Conservation (phyloP, 2,888 invertebrate genomes). For the Cephonodes hylas region DNA sequence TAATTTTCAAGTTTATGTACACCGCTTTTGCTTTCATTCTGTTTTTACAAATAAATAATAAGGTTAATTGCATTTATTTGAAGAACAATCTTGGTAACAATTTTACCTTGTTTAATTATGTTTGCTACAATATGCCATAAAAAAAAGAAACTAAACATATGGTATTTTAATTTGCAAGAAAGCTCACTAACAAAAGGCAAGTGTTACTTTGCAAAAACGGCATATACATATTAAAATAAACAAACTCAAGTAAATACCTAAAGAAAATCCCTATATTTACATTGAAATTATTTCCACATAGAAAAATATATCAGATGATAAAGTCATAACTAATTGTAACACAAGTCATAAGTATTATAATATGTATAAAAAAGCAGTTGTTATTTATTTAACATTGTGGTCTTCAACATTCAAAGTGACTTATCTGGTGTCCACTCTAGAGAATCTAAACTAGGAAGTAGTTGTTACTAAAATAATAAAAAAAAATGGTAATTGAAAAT, state of each 20-base stretch:
- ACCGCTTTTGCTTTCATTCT: not conserved
- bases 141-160: not conserved
- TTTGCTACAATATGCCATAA: not conserved
- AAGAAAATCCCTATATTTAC: not conserved
- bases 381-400: slow-evolving; percentile 46
- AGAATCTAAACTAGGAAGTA: too few species aligned
- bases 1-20: not conserved
- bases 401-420: slow-evolving; percentile 19
- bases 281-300: slow-evolving; percentile 31
- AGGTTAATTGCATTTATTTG: not conserved
- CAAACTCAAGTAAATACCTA: not conserved
- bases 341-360: slow-evolving; percentile 42
- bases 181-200: not conserved
- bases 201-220: not conserved
- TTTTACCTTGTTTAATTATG: not conserved
- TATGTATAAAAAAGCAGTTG: slow-evolving; percentile 53
- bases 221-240: not conserved
- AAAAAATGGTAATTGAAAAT: too few species aligned
- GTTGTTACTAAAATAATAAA: too few species aligned
- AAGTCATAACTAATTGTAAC: slow-evolving; percentile 35
- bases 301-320: slow-evolving; percentile 42
- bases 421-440: not conserved
- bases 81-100: not conserved
- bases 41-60: not conserved
- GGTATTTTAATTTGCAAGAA: not conserved